A percentile compares a stretch with the other conserved stretches of the same genome.
Conservation (phyloP, 2,888 invertebrate species). For the Tanypteryx hageni region DNA sequence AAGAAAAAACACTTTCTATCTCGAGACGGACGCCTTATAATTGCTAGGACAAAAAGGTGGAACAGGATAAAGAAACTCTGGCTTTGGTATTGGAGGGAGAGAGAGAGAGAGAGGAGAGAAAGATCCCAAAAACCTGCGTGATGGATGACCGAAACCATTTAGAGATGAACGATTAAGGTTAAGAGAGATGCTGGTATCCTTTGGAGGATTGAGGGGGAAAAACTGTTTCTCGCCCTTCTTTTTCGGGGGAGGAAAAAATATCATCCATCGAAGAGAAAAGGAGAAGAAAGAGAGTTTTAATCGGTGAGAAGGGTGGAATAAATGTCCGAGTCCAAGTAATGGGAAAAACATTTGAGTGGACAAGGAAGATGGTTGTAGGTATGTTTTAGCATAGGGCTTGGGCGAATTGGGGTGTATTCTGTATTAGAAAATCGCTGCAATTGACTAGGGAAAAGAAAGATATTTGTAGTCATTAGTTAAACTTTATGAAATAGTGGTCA, state of each 20-base stretch:
- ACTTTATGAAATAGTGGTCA: too few species aligned
- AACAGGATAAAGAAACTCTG: background rate
- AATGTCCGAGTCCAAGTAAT: background rate
- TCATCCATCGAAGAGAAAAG: background rate
- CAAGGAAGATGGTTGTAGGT: background rate
- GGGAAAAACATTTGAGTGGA: background rate
- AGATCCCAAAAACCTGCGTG: slow-evolving; percentile 29
- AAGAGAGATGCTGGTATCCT: slow-evolving; percentile 37
- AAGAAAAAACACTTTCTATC: background rate
- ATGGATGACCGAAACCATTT: slow-evolving; percentile 63
- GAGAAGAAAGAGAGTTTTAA: background rate
- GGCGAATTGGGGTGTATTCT: too few species aligned
- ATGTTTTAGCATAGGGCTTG: too few species aligned
- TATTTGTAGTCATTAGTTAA: too few species aligned
- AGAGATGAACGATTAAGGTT: slow-evolving; percentile 55
- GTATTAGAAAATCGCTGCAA: too few species aligned
- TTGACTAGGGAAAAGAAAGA: too few species aligned
- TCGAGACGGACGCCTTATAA: slow-evolving; percentile 30
- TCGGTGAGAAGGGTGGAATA: background rate
- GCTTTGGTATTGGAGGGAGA: background rate
- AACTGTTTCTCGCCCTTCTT: background rate
- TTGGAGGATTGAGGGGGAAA: slow-evolving; percentile 13
- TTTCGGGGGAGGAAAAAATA: background rate
- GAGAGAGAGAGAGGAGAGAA: background rate
- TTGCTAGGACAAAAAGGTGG: slow-evolving; percentile 46